A percentile compares a stretch with the other conserved stretches of the same genome.
Evolutionary conservation across 2,113 vertebrate genomes (phyloP).

Genomic region (Vanacampus margaritifer): DNA sequence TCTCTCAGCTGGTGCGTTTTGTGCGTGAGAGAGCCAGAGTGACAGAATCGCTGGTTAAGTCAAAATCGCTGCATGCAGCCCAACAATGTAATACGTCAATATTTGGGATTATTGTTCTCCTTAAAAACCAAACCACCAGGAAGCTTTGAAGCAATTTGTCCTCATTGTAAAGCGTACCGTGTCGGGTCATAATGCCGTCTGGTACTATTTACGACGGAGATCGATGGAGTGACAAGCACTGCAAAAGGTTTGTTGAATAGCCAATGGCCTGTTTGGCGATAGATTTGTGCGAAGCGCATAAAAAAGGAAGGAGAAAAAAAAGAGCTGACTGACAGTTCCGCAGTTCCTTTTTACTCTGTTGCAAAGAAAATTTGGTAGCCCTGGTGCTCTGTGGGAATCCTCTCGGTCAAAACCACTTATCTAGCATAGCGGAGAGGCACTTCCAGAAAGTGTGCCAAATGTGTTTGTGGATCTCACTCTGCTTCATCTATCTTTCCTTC

Average conservation of each 20-base stretch:
- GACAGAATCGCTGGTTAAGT: not conserved
- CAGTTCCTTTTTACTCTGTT: not conserved
- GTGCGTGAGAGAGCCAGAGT: constrained; percentile 1
- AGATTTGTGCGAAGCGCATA: not conserved
- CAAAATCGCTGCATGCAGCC: not conserved
- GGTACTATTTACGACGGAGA: not conserved
- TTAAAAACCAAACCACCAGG: not conserved
- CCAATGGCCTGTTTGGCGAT: not conserved
- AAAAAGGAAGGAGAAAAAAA: not conserved
- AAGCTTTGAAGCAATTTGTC: not conserved
- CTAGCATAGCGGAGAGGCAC: too few relatives aligned
- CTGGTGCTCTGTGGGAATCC: too few relatives aligned
- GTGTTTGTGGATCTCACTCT: too few relatives aligned
- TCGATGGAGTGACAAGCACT: not conserved
- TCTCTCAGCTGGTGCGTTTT: not conserved
- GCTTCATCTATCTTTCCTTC: too few relatives aligned
- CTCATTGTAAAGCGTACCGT: not conserved
- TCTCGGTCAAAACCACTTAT: too few relatives aligned
- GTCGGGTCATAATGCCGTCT: not conserved
- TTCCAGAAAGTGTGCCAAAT: too few relatives aligned
- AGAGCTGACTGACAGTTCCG: not conserved
- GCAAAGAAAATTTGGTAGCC: not conserved
- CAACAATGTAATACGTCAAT: constrained; percentile 3
- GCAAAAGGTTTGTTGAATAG: not conserved
- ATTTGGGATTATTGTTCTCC: not conserved